Conservation (phyloP, 2,797 vertebrate species). For the Leptatherina wallacei region DNA sequence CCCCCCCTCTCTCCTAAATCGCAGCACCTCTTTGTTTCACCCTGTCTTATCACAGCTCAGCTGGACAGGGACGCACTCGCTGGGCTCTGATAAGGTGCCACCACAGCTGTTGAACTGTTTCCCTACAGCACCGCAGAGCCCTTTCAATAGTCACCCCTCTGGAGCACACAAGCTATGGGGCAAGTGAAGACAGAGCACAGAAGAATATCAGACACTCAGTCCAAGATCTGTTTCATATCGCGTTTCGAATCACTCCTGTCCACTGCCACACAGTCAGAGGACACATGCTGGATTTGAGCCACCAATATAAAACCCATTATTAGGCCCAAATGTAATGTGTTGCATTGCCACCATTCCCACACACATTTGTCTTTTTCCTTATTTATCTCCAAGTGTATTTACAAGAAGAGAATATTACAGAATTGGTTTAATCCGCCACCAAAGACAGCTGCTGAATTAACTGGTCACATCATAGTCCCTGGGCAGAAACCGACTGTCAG, state of each 20-base stretch:
- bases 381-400: conserved; percentile 58
- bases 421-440: conserved; percentile 63
- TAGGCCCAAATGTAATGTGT: conserved; percentile 38
- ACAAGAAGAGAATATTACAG: conserved; percentile 43
- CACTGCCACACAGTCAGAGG: conserved; percentile 73
- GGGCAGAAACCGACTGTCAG: conserved; percentile 20
- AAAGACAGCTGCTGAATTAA: conserved; percentile 61
- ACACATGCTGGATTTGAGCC: conserved; percentile 78
- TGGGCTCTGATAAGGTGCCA: conserved; percentile 52
- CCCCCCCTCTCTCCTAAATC: conserved; percentile 41
- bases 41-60: conserved; percentile 61
- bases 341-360: conserved; percentile 43
- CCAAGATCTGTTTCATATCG: conserved; percentile 49
- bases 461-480: conserved; percentile 37
- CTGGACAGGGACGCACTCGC: conserved; percentile 56
- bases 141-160: conserved; percentile 38
- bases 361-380: conserved; percentile 42
- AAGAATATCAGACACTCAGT: conserved; percentile 41
- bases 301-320: conserved; percentile 53
- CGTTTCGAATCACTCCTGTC: conserved; percentile 56
- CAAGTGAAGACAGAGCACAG: conserved; percentile 60
- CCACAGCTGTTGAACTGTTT: conserved; percentile 60
- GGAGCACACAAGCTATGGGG: conserved; percentile 43
- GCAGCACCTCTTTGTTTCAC: conserved; percentile 47
- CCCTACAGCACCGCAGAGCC: conserved; percentile 48